Evolutionary conservation across 2,113 vertebrate species (phyloP).

Genomic region (Barbus barbus): DNA sequence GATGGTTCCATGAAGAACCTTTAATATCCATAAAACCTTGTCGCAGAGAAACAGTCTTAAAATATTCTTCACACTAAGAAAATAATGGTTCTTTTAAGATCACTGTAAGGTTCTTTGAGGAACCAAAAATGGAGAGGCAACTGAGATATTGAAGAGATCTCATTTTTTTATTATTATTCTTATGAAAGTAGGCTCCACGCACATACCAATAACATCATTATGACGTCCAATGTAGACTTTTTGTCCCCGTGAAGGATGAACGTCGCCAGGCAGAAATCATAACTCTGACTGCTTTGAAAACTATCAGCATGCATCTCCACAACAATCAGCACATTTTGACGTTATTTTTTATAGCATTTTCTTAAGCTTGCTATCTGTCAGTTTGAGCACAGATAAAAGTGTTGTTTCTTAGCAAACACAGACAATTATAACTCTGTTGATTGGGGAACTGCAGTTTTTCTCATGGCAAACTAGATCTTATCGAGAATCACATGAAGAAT

Average conservation of each 20-base stretch:
- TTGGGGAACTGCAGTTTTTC: neutral
- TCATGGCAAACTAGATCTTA: neutral
- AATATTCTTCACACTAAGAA: neutral
- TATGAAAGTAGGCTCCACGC: too few relatives aligned
- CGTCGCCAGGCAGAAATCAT: neutral
- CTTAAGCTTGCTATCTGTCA: neutral
- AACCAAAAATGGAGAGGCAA: too few relatives aligned
- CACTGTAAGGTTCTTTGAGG: neutral
- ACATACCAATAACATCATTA: too few relatives aligned
- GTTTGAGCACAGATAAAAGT: neutral
- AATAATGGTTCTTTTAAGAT: neutral
- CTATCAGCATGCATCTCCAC: too few relatives aligned
- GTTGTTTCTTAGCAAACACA: neutral
- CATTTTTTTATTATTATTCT: too few relatives aligned
- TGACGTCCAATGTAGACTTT: too few relatives aligned
- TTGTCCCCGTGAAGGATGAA: too few relatives aligned
- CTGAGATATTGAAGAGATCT: too few relatives aligned
- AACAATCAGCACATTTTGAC: neutral
- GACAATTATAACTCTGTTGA: neutral
- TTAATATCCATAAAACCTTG: too few relatives aligned
- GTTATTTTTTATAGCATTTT: too few relatives aligned
- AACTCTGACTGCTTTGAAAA: neutral
- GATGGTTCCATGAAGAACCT: too few relatives aligned
- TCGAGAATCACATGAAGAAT: slow-evolving; percentile 8
- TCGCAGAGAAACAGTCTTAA: too few relatives aligned